phyloP scores from a whole-genome alignment of 2,888 invertebrate species.

The Noctua fimbriata region DNA sequence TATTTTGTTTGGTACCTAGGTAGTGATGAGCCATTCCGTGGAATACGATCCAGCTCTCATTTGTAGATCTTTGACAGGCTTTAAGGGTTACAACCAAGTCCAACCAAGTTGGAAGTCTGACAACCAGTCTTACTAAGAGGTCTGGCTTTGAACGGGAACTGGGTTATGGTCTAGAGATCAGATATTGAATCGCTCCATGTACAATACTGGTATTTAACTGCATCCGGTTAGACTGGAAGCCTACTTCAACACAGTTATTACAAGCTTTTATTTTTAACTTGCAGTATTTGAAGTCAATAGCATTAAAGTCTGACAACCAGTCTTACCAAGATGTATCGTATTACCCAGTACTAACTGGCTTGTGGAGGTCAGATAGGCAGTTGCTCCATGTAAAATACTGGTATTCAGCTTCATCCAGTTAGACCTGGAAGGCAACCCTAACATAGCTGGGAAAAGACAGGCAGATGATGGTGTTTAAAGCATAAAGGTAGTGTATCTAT shows the following conservation, averaged over 20 bases:
- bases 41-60: background rate
- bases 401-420: background rate
- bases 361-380: background rate
- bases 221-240: background rate
- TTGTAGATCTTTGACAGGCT: background rate
- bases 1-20: background rate
- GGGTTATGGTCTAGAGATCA: background rate
- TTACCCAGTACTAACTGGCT: background rate
- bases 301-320: rapidly evolving
- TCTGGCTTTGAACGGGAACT: background rate
- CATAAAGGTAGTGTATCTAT: background rate
- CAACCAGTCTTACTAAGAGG: background rate
- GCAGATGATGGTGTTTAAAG: background rate
- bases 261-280: background rate
- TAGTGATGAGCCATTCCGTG: background rate
- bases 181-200: background rate
- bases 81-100: too few relatives aligned
- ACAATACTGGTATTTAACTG: background rate
- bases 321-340: background rate
- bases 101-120: background rate
- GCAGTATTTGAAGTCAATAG: background rate
- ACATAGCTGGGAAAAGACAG: background rate
- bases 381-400: background rate
- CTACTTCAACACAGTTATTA: background rate
- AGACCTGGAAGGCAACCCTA: background rate